Evolutionary conservation across 2,888 invertebrate species (phyloP).

Genomic region (Brachynemurus nebulosus): DNA sequence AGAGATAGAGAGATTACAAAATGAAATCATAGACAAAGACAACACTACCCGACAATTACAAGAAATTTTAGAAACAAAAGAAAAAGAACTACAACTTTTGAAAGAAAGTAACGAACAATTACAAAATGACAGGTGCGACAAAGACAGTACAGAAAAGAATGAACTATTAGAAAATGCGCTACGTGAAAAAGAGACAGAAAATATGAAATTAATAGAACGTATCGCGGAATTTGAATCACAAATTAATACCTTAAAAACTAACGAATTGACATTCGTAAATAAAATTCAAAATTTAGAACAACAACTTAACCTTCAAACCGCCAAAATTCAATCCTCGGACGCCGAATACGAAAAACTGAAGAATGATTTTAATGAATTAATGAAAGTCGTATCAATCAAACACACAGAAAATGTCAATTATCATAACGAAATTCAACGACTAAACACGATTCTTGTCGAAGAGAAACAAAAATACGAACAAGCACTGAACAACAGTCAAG

Average conservation of each 20-base stretch:
- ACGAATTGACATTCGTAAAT: neutral
- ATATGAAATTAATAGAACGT: no score
- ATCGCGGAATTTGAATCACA: no score
- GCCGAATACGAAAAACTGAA: constrained; percentile 29
- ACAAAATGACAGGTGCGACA: neutral
- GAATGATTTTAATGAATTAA: constrained; percentile 53
- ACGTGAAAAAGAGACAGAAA: no score
- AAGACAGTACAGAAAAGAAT: no score
- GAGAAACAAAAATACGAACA: constrained; percentile 37
- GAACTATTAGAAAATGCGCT: no score
- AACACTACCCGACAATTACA: no score
- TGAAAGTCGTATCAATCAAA: constrained; percentile 59
- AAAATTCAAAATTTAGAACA: constrained; percentile 5
- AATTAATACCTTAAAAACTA: neutral
- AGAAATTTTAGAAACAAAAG: no score
- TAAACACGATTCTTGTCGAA: constrained; percentile 43
- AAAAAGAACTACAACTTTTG: neutral
- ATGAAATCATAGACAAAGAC: no score
- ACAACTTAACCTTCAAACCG: constrained; percentile 16
- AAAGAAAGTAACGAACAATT: neutral
- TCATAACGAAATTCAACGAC: constrained; percentile 70
- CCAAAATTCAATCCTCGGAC: no score
- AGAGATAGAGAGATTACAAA: no score
- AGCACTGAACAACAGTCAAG: constrained; percentile 17
- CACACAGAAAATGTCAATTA: constrained; percentile 76